Evolutionary conservation across 2,113 vertebrate genomes (phyloP).

Genomic region (Crypturellus undulatus): DNA sequence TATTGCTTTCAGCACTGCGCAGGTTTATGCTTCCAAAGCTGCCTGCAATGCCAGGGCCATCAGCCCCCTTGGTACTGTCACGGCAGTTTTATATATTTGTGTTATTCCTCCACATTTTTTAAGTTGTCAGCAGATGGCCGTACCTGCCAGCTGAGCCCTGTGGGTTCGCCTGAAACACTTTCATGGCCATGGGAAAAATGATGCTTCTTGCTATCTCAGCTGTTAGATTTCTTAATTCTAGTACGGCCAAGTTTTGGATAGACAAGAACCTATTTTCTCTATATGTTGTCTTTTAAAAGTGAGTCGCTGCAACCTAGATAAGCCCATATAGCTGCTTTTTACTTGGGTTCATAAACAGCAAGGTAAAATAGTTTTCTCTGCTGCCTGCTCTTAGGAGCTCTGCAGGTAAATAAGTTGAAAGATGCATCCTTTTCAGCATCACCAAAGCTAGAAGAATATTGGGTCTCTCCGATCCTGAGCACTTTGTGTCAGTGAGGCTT

Average conservation of each 20-base stretch:
- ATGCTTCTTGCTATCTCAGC: not conserved
- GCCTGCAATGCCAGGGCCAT: not conserved
- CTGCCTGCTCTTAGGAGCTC: not conserved
- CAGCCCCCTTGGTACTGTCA: not conserved
- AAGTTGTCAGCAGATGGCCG: not conserved
- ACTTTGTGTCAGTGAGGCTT: not conserved
- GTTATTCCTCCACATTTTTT: not conserved
- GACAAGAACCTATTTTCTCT: not conserved
- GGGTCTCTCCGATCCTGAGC: not conserved
- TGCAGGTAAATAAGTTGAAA: not conserved
- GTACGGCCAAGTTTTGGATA: not conserved
- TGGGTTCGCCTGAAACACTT: not conserved
- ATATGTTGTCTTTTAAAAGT: not conserved
- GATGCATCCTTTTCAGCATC: not conserved
- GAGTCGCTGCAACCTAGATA: not conserved
- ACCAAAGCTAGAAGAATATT: not conserved
- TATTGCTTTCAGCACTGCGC: not conserved
- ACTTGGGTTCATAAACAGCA: not conserved
- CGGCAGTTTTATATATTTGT: not conserved
- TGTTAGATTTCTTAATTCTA: not conserved
- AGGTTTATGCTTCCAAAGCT: not conserved
- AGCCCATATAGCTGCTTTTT: not conserved
- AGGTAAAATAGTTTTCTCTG: not conserved
- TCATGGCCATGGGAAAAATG: not conserved
- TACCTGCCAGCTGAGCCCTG: not conserved